phyloP scores from a whole-genome alignment of 2,797 vertebrate genomes.

The Gouania willdenowi region DNA sequence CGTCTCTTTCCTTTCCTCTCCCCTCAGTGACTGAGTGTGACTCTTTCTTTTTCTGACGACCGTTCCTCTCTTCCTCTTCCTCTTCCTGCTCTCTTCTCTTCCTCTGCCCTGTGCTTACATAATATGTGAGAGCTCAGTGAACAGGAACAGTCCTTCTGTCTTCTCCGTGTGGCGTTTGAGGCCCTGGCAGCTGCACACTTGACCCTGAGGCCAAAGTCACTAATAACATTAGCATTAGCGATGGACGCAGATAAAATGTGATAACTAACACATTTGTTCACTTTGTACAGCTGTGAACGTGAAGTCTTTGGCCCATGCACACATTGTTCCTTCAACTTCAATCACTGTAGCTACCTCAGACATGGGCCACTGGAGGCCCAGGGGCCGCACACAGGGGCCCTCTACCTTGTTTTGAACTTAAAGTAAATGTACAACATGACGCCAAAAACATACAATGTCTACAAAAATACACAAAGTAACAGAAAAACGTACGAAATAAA shows the following conservation, averaged over 20 bases:
- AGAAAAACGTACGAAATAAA: too few species aligned
- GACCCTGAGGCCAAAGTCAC: conserved; percentile 38
- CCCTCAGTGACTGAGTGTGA: conserved; percentile 15
- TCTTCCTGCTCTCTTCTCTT: conserved; percentile 23
- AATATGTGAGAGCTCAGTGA: conserved; percentile 37
- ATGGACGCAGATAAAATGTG: conserved; percentile 47
- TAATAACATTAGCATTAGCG: conserved; percentile 39
- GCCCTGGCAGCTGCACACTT: conserved; percentile 53
- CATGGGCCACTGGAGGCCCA: too few species aligned
- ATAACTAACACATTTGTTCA: conserved; percentile 13
- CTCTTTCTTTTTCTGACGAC: conserved; percentile 37
- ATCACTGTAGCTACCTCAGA: too few species aligned
- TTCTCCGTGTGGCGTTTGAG: conserved; percentile 46
- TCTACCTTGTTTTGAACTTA: too few species aligned
- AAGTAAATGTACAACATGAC: too few species aligned
- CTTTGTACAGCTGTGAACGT: conserved; percentile 4
- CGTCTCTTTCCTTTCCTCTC: conserved; percentile 18
- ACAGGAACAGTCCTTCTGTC: conserved; percentile 44
- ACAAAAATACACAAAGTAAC: too few species aligned
- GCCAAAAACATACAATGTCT: too few species aligned
- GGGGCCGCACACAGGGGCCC: too few species aligned
- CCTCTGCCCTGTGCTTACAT: conserved; percentile 39
- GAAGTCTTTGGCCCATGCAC: conserved; percentile 5
- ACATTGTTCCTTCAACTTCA: too few species aligned
- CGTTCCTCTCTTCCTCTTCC: conserved; percentile 11